Base-by-base conservation (phyloP, 2,113 vertebrate species). In the Isichthys henryi region DNA sequence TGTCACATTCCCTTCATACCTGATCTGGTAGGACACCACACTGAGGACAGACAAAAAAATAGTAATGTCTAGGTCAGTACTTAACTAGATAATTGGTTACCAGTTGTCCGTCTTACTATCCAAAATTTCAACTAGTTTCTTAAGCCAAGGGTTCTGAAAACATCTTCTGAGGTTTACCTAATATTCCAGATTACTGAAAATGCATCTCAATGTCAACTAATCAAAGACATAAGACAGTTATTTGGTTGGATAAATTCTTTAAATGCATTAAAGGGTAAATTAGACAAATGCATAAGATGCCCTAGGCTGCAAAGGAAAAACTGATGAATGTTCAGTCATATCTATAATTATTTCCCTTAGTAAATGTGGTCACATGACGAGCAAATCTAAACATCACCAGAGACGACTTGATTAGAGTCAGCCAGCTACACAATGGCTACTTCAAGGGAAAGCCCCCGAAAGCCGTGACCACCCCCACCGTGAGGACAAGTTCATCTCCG, bases 11-110 rank as follows among this genome's bases (percentile, higher is more conserved):
- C 98, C 98, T 88, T 99, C 98, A 0, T 98, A 99, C 2, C 98
- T 97, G 92, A 99, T 99, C 90, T 99, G 98, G 88, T 99, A 99
- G 0, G 98, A 99, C 93, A 99, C 96, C 11, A 96, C 95, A 58
- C 98, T 99, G 90, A 0, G 23, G 49, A 91, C 31, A 92, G 39
- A 39, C 35, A 93, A 66, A 62, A 35, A 92, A 66, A 90, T 8
- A 52, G 27, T 35, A 52, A 86, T 77, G 5, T 90, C 77, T 46
- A 85, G 86, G 52, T 52, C 8, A 85, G 31, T 8, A 0, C 2
- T 1, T 0, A 13, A 23, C 5, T 21, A 17, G 1, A 35, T 53
- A 23, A 46, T 43, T 45, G 45, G 82, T 48, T 9, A 27, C 27
- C 53, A 87, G 11, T 31, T 70, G 62, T 62, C 56, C 43, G 19